phyloP scores from a whole-genome alignment of 2,888 invertebrate species.

The Pterobdella sp. region DNA sequence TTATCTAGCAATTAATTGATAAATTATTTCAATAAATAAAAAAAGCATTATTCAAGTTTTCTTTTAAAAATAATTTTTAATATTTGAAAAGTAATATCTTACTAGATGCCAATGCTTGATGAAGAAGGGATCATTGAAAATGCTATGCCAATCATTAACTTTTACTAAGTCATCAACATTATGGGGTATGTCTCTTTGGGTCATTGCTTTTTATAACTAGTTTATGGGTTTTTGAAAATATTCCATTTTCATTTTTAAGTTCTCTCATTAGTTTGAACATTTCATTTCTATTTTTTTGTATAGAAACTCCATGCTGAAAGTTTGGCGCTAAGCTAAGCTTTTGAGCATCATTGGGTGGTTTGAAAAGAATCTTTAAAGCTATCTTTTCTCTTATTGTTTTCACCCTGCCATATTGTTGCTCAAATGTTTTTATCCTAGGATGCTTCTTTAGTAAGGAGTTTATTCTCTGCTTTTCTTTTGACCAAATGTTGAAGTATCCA shows the following conservation, averaged over 20 bases:
- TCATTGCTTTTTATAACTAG: too few species aligned
- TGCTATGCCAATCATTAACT: neutral
- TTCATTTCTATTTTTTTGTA: too few species aligned
- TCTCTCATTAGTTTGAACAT: too few species aligned
- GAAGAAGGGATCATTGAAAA: conserved; percentile 44
- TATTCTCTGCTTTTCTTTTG: neutral
- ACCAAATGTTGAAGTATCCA: neutral
- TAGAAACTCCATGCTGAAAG: too few species aligned
- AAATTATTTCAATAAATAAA: conserved; percentile 17
- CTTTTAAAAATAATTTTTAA: conserved; percentile 5
- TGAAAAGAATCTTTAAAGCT: too few species aligned
- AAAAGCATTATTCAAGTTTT: conserved; percentile 1
- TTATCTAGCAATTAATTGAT: neutral
- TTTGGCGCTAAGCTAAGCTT: too few species aligned
- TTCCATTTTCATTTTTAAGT: too few species aligned
- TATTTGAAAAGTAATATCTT: conserved; percentile 30
- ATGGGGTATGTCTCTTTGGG: too few species aligned
- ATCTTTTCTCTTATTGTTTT: too few species aligned
- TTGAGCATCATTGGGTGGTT: too few species aligned
- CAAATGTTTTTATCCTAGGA: neutral
- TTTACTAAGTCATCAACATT: too few species aligned
- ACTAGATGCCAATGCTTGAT: conserved; percentile 49
- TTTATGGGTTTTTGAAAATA: too few species aligned
- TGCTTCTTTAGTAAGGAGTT: neutral
- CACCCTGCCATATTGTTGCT: neutral